Base-by-base conservation (phyloP, 2,888 invertebrate species). In the Caradrina clavipalpis region DNA sequence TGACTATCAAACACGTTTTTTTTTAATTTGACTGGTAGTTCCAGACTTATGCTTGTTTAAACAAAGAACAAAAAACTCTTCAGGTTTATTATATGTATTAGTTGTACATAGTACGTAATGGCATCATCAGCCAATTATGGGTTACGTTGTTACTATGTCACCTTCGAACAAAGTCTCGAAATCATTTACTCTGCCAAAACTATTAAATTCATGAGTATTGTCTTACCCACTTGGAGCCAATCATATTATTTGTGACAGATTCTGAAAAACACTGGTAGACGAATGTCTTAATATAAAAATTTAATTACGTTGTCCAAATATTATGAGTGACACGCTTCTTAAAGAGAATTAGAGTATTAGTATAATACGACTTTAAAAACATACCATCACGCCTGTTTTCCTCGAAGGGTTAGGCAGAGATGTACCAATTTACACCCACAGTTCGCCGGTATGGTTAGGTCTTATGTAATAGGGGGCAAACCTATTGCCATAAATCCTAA, bases 181-280 rank as follows among this genome's bases (percentile, higher is more conserved):
- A 59, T 31, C 55, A 31, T 45, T 50, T 15, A 5, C 53, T 35
- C 21, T 80, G 82, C 82, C 82, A 82, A 80, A 53, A 67, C 63
- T 61, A 45, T 42, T 58, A 71, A 56, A n/a, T n/a, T n/a, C n/a
- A 67, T 67, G 61, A 54, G 22, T 58, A 22, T 67, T 69, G 63
- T 65, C 67, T 67, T 59, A 63, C 42, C 50, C 67, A 65, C 58
- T 76, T 73, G 57, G 50, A 70, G 54, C 55, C 39, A 50, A 56
- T 67, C 65, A 62, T 62, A 63, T 66, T 62, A 74, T 49, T 17
- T 58, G 17, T 63, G 79, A 75, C 77, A 66, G 53, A 11, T 78
- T 66, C 75, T 54, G 7, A 63, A 58, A 69, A 76, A 13, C n/a
- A 64, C 47, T 69, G 8, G 54, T 73, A 65, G 26, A 35, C 10